Evolutionary conservation across 2,797 vertebrate genomes (phyloP).

Genomic region (Furcifer pardalis): DNA sequence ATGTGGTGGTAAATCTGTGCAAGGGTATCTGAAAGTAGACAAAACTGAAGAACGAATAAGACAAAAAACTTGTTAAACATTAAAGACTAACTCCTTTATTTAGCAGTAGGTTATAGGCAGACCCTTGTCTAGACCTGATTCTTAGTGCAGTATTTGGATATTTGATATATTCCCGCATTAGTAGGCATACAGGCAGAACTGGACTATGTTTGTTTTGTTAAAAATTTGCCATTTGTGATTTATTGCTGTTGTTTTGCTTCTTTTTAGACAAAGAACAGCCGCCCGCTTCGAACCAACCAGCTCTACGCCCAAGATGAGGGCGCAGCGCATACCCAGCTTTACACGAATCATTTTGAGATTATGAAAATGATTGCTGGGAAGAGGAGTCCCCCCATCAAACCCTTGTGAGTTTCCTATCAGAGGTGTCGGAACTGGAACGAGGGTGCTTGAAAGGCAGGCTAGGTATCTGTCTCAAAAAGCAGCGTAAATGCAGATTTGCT

Average conservation of each 20-base stretch:
- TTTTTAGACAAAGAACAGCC: constrained; percentile 91
- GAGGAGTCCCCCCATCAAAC: constrained; percentile 91
- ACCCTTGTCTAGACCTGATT: neutral
- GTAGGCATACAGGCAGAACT: constrained; percentile 23
- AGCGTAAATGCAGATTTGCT: too few species aligned
- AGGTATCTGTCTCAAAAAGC: too few species aligned
- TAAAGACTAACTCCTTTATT: too few species aligned
- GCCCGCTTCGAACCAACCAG: constrained; percentile 90
- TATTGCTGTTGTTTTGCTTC: constrained; percentile 36
- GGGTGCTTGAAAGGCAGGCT: neutral
- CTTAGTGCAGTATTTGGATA: too few species aligned
- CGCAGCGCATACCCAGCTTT: constrained; percentile 89
- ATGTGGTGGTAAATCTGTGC: too few species aligned
- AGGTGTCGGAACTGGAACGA: neutral
- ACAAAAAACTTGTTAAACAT: too few species aligned
- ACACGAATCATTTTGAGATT: constrained; percentile 91
- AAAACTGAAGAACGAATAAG: too few species aligned
- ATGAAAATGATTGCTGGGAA: constrained; percentile 94
- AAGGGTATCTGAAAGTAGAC: too few species aligned
- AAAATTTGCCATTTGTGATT: neutral
- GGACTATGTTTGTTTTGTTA: neutral
- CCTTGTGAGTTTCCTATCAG: constrained; percentile 81
- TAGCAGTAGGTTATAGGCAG: neutral
- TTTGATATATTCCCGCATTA: constrained; percentile 37
- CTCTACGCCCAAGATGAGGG: constrained; percentile 95